A percentile compares a stretch with the other conserved stretches of the same genome.
phyloP scores from a whole-genome alignment of 2,888 invertebrate genomes.

The Diarsia dahlii region DNA sequence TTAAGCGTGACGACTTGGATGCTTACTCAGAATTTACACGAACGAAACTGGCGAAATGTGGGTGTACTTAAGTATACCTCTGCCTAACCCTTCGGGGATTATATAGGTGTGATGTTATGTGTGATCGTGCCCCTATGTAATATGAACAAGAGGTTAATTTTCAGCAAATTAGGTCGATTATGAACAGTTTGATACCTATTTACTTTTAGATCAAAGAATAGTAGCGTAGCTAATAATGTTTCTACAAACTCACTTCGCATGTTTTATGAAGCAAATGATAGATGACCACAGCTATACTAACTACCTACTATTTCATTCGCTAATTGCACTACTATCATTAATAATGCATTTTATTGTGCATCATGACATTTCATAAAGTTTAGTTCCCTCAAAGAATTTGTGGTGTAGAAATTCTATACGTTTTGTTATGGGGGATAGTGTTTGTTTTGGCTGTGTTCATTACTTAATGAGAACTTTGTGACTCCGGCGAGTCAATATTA shows the following conservation, averaged over 20 bases:
- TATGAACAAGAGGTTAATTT: neutral
- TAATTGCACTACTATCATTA: slow-evolving; percentile 1
- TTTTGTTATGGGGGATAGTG: neutral
- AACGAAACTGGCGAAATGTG: too few species aligned
- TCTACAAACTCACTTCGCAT: too few species aligned
- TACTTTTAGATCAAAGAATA: neutral
- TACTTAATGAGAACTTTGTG: neutral
- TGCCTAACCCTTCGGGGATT: too few species aligned
- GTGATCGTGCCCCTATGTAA: neutral
- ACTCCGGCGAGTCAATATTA: slow-evolving; percentile 23
- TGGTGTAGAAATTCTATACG: neutral
- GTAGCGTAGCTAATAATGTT: neutral
- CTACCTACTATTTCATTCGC: neutral
- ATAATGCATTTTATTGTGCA: neutral
- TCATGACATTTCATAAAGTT: neutral
- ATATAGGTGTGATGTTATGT: too few species aligned
- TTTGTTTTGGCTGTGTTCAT: slow-evolving; percentile 17
- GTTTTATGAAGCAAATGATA: neutral
- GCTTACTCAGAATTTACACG: too few species aligned
- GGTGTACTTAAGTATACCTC: too few species aligned
- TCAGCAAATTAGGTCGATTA: neutral
- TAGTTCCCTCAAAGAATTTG: neutral
- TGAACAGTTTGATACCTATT: neutral
- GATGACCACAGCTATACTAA: neutral
- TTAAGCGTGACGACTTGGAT: neutral